These are phyloP conservation scores for Clusia tigrina DNA, from an alignment of 2,888 invertebrate species.

Conservation along the genomic window DNA sequence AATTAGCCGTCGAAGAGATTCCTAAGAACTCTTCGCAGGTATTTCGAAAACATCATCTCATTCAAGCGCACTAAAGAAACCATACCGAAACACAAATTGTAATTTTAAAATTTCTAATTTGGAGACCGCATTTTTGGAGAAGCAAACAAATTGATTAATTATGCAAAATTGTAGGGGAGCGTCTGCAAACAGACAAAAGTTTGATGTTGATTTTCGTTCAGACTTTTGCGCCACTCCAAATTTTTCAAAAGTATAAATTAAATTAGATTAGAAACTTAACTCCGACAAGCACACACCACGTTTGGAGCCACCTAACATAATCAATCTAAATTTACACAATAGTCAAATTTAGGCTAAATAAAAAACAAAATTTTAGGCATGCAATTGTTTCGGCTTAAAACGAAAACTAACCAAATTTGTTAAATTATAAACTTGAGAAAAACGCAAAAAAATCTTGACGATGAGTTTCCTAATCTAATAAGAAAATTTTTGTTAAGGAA, in stretches of 20 bases:
- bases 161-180: no score
- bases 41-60: no score
- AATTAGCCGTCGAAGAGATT: no score
- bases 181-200: no score
- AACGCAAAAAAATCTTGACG: constrained; percentile 46
- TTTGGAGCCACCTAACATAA: constrained; percentile 43
- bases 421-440: constrained; percentile 40
- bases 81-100: no score
- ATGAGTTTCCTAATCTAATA: constrained; percentile 61
- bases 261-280: constrained; percentile 44
- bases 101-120: no score
- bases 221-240: constrained; percentile 24
- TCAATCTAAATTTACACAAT: constrained; percentile 53
- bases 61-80: no score
- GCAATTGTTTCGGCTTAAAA: constrained; percentile 38
- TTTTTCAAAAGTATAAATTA: constrained; percentile 4
- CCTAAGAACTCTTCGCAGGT: no score
- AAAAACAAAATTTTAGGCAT: constrained; percentile 44
- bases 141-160: no score
- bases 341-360: constrained; percentile 57
- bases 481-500: constrained; percentile 13
- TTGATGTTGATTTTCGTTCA: no score
- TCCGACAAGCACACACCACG: constrained; percentile 38
- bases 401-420: constrained; percentile 39
- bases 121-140: no score